phyloP scores from a whole-genome alignment of 2,888 invertebrate genomes.

The Heteropelma amictum region DNA sequence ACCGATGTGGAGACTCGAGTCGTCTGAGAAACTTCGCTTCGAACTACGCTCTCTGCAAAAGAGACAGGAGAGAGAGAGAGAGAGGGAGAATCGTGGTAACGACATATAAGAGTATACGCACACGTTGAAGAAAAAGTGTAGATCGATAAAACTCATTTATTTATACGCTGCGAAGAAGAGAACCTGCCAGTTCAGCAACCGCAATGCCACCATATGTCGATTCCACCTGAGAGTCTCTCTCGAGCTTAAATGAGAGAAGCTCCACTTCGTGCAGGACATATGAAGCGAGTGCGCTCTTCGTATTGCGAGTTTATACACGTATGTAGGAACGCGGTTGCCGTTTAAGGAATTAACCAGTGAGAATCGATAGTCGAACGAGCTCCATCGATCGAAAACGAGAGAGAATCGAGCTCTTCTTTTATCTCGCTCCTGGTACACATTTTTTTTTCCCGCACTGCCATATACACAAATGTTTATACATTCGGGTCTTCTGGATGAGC shows the following conservation, averaged over 20 bases:
- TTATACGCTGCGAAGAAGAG: slow-evolving; percentile 52
- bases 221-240: slow-evolving; percentile 38
- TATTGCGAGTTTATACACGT: neutral
- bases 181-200: slow-evolving; percentile 55
- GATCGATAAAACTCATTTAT: slow-evolving; percentile 57
- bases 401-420: neutral
- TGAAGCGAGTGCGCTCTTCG: neutral
- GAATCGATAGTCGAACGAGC: slow-evolving; percentile 43
- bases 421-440: neutral
- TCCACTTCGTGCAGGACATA: slow-evolving; percentile 15
- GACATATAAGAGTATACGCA: neutral
- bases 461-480: no score
- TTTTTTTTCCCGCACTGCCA: slow-evolving; percentile 1
- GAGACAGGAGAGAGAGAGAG: no score
- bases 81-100: slow-evolving; percentile 4
- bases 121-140: neutral
- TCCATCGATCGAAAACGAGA: slow-evolving; percentile 40
- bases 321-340: slow-evolving; percentile 25
- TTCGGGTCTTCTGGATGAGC: neutral
- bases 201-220: slow-evolving; percentile 35
- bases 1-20: neutral
- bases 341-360: slow-evolving; percentile 51
- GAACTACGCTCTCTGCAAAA: slow-evolving; percentile 9
- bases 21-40: slow-evolving; percentile 27
- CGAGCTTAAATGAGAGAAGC: neutral